These are phyloP conservation scores for Drosophila bocqueti DNA, from an alignment of 1,140 invertebrate species.

Conservation along the genomic window DNA sequence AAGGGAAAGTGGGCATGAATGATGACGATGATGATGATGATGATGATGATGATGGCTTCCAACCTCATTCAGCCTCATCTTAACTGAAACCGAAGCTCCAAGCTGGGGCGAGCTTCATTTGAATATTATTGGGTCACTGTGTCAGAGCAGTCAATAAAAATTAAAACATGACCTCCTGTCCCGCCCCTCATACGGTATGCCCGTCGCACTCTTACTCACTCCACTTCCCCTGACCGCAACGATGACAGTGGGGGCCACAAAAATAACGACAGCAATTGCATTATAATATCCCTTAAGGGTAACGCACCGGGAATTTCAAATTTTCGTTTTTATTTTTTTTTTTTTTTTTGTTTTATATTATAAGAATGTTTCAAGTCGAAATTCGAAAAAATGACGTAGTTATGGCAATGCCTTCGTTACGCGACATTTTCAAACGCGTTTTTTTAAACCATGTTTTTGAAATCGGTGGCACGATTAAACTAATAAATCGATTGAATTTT, in stretches of 20 bases:
- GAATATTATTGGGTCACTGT: slow-evolving; percentile 79
- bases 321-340: too few relatives aligned
- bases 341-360: too few relatives aligned
- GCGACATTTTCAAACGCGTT: too few relatives aligned
- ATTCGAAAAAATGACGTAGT: too few relatives aligned
- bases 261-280: neutral
- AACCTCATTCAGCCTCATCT: slow-evolving; percentile 6
- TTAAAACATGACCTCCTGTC: slow-evolving; percentile 39
- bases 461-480: too few relatives aligned
- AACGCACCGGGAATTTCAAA: too few relatives aligned
- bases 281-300: too few relatives aligned
- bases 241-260: slow-evolving; percentile 2
- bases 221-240: neutral
- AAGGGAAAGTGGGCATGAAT: slow-evolving; percentile 41
- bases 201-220: slow-evolving; percentile 17
- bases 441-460: too few relatives aligned
- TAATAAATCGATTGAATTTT: too few relatives aligned
- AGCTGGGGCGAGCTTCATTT: slow-evolving; percentile 39
- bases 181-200: neutral
- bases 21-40: neutral
- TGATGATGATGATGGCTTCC: slow-evolving; percentile 4
- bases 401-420: too few relatives aligned
- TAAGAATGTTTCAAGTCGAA: too few relatives aligned
- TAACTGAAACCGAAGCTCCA: neutral
- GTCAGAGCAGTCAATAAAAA: slow-evolving; percentile 71